phyloP scores from a whole-genome alignment of 2,797 vertebrate genomes.

The Forpus xanthops region DNA sequence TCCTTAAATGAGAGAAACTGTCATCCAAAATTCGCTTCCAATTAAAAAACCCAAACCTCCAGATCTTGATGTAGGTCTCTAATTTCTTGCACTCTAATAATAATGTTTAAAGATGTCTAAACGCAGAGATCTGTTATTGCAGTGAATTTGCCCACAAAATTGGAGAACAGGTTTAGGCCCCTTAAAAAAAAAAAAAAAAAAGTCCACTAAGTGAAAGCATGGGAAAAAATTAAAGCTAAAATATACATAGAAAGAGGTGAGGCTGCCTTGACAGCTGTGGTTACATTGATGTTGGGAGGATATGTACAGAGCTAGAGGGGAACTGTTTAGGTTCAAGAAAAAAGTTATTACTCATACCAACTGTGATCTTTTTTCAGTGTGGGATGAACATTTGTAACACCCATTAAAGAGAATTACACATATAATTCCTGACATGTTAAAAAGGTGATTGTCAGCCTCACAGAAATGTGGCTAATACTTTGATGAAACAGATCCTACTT shows the following conservation, averaged over 20 bases:
- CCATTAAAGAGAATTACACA: conserved; percentile 40
- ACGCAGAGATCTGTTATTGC: conserved; percentile 21
- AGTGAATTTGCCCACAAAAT: conserved; percentile 49
- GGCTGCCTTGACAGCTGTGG: conserved; percentile 61
- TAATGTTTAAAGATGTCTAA: conserved; percentile 28
- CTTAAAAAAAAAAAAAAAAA: background rate
- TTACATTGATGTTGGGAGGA: conserved; percentile 66
- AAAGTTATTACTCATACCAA: conserved; percentile 52
- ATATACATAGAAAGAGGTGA: conserved; percentile 61
- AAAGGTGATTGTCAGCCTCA: conserved; percentile 27
- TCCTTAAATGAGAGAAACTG: background rate
- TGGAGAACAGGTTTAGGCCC: conserved; percentile 46
- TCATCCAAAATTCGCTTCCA: background rate
- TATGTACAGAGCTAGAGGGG: conserved; percentile 41
- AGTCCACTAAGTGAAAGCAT: conserved; percentile 29
- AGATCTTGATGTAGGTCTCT: conserved; percentile 54
- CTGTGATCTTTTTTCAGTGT: conserved; percentile 61
- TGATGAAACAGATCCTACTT: conserved; percentile 51
- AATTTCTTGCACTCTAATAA: conserved; percentile 46
- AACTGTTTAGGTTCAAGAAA: conserved; percentile 53
- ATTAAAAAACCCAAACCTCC: conserved; percentile 31
- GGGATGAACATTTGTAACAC: conserved; percentile 58
- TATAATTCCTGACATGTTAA: conserved; percentile 46
- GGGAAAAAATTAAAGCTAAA: conserved; percentile 59
- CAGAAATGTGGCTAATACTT: conserved; percentile 32